Base-by-base conservation (phyloP, 2,797 vertebrate genomes). In the Heliangelus exortis region DNA sequence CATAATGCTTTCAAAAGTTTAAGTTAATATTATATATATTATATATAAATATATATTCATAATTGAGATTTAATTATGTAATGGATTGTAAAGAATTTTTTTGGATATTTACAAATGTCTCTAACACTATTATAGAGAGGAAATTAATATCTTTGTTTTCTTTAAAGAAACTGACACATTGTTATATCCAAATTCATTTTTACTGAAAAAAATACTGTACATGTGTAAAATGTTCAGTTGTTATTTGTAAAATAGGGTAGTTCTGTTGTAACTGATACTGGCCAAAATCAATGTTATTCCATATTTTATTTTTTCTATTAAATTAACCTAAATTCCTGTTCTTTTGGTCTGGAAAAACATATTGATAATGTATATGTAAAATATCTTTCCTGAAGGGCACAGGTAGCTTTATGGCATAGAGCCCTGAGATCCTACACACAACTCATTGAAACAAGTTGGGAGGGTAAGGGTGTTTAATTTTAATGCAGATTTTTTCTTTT, bases 231-330 rank as follows among this genome's bases (percentile, higher is more conserved):
- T 98, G 97, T 98, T 98, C 97, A 98, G 97, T 98, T 97, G 96
- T 97, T 98, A 97, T 97, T 97, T 98, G 98, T 98, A 98, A 98
- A 98, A 98, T 98, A 98, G 97, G 95, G 96, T 97, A 98, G 97
- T 97, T 98, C 75, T 98, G 97, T 97, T 98, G 98, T 98, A 97
- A 98, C 96, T 98, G 97, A 98, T 98, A 97, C 86, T 97, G 97
- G 97, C 97, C 97, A 97, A 97, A 98, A 97, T 97, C 97, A 98
- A 97, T 98, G 98, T 97, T 98, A 97, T 98, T 98, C 97, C 97
- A 96, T 97, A 98, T 98, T 98, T 98, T 98, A 98, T 98, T 98
- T 98, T 98, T 98, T 98, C 97, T 97, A 97, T 98, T 98, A 98
- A 98, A 98, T 98, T 98, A 98, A 98, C 97, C 97, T 97, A 97